Conservation (phyloP, 2,113 vertebrate species). For the Taxidea taxus region DNA sequence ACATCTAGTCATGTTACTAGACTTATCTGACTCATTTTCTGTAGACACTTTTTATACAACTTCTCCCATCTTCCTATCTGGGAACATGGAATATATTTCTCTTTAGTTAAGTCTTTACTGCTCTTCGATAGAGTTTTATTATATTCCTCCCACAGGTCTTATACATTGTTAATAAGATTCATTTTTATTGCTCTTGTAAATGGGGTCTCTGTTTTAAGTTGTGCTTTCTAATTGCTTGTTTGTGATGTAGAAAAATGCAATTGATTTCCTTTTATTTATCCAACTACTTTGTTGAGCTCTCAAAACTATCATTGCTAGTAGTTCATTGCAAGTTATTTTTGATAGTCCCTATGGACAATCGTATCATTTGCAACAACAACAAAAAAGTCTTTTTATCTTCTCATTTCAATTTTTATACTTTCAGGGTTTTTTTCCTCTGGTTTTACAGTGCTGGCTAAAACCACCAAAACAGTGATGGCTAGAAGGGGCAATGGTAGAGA, state of each 20-base stretch:
- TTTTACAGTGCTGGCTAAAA: not conserved
- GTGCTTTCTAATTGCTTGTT: not conserved
- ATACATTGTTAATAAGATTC: not conserved
- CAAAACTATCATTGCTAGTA: not conserved
- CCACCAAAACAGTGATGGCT: not conserved
- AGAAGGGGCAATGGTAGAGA: not conserved
- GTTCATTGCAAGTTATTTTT: not conserved
- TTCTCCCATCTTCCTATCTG: not conserved
- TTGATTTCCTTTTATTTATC: not conserved
- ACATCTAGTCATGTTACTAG: not conserved
- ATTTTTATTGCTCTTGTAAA: not conserved
- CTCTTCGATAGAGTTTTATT: not conserved
- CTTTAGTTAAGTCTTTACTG: not conserved
- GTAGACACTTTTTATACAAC: not conserved
- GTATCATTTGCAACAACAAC: not conserved
- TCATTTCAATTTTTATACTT: not conserved
- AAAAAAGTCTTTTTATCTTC: not conserved
- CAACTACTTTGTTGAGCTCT: not conserved
- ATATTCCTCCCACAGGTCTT: not conserved
- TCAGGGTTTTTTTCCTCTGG: not conserved
- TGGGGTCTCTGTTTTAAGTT: not conserved
- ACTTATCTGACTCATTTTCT: slow-evolving; percentile 1
- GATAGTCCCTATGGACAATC: not conserved
- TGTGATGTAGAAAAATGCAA: not conserved
- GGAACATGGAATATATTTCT: not conserved